These are phyloP conservation scores for Operophtera brumata DNA, from an alignment of 2,888 invertebrate genomes.

Conservation along the genomic window DNA sequence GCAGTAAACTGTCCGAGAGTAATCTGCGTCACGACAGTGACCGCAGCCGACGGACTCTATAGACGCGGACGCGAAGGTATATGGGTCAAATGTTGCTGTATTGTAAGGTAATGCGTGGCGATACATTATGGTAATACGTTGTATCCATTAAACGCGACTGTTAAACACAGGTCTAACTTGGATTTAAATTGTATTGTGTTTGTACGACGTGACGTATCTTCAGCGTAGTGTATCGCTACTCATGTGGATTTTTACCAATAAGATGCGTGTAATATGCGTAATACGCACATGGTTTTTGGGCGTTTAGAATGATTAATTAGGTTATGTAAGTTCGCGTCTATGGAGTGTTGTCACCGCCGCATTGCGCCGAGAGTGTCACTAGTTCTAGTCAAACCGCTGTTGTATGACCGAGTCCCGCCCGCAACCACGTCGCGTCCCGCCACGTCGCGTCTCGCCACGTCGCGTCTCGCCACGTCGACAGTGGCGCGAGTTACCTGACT, in stretches of 20 bases:
- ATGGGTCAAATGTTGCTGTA: too few relatives aligned
- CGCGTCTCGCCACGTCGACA: constrained; percentile 22
- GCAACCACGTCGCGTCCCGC: constrained; percentile 17
- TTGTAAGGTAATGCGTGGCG: neutral
- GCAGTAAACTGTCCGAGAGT: constrained; percentile 75
- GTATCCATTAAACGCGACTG: too few relatives aligned
- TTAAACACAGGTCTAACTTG: too few relatives aligned
- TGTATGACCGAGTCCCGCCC: constrained; percentile 24
- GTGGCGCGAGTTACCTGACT: constrained; percentile 64
- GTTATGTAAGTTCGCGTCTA: constrained; percentile 3
- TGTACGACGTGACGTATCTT: neutral
- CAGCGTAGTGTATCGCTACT: neutral
- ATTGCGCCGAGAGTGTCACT: constrained; percentile 17
- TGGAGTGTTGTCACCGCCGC: neutral
- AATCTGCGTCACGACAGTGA: neutral
- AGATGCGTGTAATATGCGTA: neutral
- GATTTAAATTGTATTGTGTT: neutral
- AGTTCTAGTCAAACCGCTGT: constrained; percentile 28
- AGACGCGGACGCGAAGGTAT: neutral
- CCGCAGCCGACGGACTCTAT: neutral
- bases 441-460: constrained; percentile 10
- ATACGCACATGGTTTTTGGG: neutral
- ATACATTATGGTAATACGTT: neutral
- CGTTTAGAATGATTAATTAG: neutral
- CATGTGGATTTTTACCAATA: neutral